Evolutionary conservation across 2,113 vertebrate species (phyloP), one percentile per base, ranked within the genome.

Genomic region (Ceratotherium simum): DNA sequence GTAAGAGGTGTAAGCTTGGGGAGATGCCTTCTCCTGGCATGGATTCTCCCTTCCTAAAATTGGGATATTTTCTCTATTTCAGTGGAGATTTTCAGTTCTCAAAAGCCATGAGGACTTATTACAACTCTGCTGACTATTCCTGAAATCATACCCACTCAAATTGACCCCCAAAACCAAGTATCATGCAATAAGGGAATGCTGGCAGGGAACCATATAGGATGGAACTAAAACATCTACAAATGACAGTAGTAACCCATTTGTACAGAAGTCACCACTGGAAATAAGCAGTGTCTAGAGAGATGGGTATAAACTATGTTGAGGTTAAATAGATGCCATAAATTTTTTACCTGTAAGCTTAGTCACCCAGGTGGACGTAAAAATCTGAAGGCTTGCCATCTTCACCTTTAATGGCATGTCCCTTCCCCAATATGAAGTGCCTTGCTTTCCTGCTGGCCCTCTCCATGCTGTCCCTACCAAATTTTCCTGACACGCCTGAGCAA

Each of bases 21-120:
- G 21, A 76, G 36, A 20, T 65, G 67, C 64, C 58, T 91, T 93
- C 36, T 78, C 56, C 48, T 70, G n/a, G 51, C 39, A 23, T 39
- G 11, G n/a, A 39, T 17, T 91, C 58, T 95, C 58, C 65, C 78
- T 95, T 93, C 87, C 56, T 90, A 87, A 72, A 82, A 86, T 93
- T 48, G 5, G 54, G 56, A 9, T 85, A 6, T n/a, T 42, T 42
- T 85, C 76, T 93, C 31, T 75, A 0, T 83, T 81, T 93, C 81
- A 54, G 31, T 64, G 20, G 39, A 78, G 27, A 6, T 65, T 91
- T 95, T 64, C 14, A 56, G 27, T 89, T 70, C 86, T 93, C 48
- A 48, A 51, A 92, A 75, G 21, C 73, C 51, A 46, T 27, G 16
- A 12, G 64, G 46, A 80, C 23, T 92, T 75, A 72, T 33, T 75